A percentile compares a stretch with the other conserved stretches of the same genome.
Evolutionary conservation across 2,888 invertebrate genomes (phyloP).

Genomic region (Netelia fuscicornis): DNA sequence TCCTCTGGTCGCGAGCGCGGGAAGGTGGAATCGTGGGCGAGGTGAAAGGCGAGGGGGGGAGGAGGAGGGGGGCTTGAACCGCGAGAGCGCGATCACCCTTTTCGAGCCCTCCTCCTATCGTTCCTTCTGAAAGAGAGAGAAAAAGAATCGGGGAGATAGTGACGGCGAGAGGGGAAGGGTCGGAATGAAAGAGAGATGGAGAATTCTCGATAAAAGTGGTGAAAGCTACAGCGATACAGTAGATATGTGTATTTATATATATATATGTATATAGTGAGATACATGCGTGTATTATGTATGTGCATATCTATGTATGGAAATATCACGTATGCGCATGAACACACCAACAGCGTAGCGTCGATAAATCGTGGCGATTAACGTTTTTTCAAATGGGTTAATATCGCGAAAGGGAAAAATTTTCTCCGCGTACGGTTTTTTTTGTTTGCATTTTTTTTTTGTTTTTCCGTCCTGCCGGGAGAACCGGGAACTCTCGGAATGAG

Average conservation of each 20-base stretch:
- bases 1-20: slow-evolving; percentile 56
- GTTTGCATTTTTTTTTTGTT: slow-evolving; percentile 1
- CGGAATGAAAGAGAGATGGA: slow-evolving; percentile 3
- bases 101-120: slow-evolving; percentile 21
- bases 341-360: slow-evolving; percentile 40
- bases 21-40: background rate
- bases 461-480: slow-evolving; percentile 18
- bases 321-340: background rate
- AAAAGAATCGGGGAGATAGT: slow-evolving; percentile 26
- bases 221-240: slow-evolving; percentile 48
- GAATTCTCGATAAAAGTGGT: slow-evolving; percentile 60
- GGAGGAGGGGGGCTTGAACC: background rate
- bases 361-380: slow-evolving; percentile 66
- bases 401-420: slow-evolving; percentile 49
- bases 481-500: slow-evolving; percentile 2
- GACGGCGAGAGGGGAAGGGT: background rate
- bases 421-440: slow-evolving; percentile 5
- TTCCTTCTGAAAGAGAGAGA: background rate
- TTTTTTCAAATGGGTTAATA: slow-evolving; percentile 62
- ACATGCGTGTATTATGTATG: background rate
- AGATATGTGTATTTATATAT: background rate
- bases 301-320: background rate
- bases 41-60: background rate
- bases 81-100: slow-evolving; percentile 47
- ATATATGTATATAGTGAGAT: slow-evolving; percentile 6